phyloP scores from a whole-genome alignment of 2,797 vertebrate species.

The Sebastes goodei region DNA sequence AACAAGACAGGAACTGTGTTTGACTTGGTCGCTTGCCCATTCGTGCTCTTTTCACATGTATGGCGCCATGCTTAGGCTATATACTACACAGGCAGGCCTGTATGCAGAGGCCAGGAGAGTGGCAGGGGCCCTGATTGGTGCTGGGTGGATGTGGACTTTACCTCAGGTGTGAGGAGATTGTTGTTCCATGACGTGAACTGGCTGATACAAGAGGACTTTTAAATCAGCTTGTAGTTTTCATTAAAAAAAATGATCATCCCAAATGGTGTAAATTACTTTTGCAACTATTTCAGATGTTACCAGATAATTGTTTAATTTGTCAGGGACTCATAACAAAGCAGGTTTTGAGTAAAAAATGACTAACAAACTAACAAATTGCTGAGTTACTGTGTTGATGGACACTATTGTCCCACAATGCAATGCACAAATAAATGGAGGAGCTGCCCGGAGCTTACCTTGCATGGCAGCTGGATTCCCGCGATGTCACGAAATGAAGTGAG shows the following conservation, averaged over 20 bases:
- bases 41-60: conserved; percentile 55
- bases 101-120: conserved; percentile 43
- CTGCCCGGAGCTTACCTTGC: too few relatives aligned
- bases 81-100: conserved; percentile 54
- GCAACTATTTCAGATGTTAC: not conserved
- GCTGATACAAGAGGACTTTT: not conserved
- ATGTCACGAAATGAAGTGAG: too few relatives aligned
- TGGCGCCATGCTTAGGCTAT: conserved; percentile 46
- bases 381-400: not conserved
- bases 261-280: not conserved
- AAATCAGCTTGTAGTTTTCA: not conserved
- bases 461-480: too few relatives aligned
- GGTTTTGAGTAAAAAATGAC: not conserved
- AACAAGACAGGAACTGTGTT: conserved; percentile 77
- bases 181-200: conserved; percentile 42
- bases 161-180: conserved; percentile 56
- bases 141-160: conserved; percentile 56
- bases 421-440: not conserved
- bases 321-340: not conserved
- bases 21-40: conserved; percentile 75
- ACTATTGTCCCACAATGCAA: not conserved
- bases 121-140: conserved; percentile 32
- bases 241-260: not conserved
- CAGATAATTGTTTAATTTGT: not conserved
- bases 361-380: too few relatives aligned